phyloP scores from a whole-genome alignment of 2,797 vertebrate genomes.

The Carapus acus region DNA sequence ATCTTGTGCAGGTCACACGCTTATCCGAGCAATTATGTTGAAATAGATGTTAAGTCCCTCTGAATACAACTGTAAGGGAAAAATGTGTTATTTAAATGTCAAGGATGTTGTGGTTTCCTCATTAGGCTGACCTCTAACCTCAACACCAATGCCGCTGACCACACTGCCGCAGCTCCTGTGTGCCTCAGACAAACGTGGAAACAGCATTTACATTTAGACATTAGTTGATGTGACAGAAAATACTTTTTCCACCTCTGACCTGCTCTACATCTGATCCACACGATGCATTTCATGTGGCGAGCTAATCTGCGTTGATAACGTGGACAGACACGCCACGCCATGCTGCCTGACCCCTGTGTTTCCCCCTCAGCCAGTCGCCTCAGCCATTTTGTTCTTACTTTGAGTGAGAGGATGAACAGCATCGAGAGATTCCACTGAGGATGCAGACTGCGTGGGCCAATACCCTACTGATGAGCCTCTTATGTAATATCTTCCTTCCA shows the following conservation, averaged over 20 bases:
- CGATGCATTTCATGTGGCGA: too few species aligned
- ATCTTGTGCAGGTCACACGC: background rate
- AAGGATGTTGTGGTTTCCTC: conserved; percentile 30
- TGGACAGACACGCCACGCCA: too few species aligned
- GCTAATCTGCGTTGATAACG: conserved; percentile 38
- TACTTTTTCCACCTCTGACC: too few species aligned
- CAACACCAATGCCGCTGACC: conserved; percentile 19
- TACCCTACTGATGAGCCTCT: conserved; percentile 69
- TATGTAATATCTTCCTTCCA: conserved; percentile 68
- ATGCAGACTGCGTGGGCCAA: conserved; percentile 68
- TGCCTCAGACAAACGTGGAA: too few species aligned
- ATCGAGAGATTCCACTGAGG: conserved; percentile 60
- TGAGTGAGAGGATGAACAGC: conserved; percentile 55
- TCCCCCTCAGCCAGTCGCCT: conserved; percentile 40
- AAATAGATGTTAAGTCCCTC: conserved; percentile 2
- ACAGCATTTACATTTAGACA: too few species aligned
- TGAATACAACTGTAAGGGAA: background rate
- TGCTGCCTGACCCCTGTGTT: conserved; percentile 26
- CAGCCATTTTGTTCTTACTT: conserved; percentile 69
- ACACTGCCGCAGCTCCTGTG: conserved; percentile 13
- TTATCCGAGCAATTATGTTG: background rate
- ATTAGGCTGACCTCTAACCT: conserved; percentile 14
- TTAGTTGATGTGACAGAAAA: conserved; percentile 1
- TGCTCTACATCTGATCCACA: too few species aligned
- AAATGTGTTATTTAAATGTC: conserved; percentile 34